Conservation (phyloP, 2,888 invertebrate genomes). For the Sialis lutaria region DNA sequence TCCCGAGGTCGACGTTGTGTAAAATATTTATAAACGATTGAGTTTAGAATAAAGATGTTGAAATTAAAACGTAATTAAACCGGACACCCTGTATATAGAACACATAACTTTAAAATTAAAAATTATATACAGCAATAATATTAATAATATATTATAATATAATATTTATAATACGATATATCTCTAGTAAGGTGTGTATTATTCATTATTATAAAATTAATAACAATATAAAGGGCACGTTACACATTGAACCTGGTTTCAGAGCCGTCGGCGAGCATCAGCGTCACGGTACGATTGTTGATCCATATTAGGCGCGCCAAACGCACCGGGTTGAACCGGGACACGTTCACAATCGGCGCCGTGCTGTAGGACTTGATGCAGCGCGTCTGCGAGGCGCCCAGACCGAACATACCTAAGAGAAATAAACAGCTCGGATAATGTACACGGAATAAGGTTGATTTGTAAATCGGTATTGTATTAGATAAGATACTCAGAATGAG, state of each 20-base stretch:
- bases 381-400: constrained; percentile 92
- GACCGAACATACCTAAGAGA: constrained; percentile 72
- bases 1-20: no score
- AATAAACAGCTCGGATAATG: background rate
- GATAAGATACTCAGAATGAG: no score
- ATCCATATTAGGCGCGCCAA: constrained; percentile 92
- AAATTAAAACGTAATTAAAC: background rate
- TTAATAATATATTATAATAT: no score
- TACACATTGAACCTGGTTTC: constrained; percentile 74
- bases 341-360: constrained; percentile 77
- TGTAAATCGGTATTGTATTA: no score
- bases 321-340: constrained; percentile 72
- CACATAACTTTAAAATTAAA: no score
- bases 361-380: constrained; percentile 93
- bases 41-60: background rate
- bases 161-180: no score
- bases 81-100: no score
- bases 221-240: constrained; percentile 10
- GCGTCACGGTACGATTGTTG: constrained; percentile 76
- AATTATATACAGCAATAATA: no score
- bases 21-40: no score
- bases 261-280: constrained; percentile 91
- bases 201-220: background rate
- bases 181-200: no score
- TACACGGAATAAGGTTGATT: no score